Evolutionary conservation across 1,140 invertebrate genomes (phyloP).

Genomic region (Drosophila navojoa): DNA sequence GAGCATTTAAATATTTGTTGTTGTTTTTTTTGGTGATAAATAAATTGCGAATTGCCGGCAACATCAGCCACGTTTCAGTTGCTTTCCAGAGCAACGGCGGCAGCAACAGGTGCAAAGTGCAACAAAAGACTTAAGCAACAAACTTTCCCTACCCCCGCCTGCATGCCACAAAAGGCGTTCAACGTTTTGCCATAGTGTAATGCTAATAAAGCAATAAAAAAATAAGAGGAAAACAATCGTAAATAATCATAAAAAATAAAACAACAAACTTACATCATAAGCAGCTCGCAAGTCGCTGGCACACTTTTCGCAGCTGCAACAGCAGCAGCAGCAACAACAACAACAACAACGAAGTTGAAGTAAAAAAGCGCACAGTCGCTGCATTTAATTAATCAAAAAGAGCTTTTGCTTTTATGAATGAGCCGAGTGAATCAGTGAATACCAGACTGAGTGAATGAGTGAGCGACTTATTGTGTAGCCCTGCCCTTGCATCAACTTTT

Average conservation of each 20-base stretch:
- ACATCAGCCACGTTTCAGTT: conserved; percentile 62
- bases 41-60: conserved; percentile 28
- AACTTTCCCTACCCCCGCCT: conserved; percentile 53
- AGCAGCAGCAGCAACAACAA: conserved; percentile 15
- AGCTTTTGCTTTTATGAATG: conserved; percentile 77
- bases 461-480: conserved; percentile 50
- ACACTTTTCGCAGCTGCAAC: conserved; percentile 61
- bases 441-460: conserved; percentile 40
- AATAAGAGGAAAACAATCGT: conserved; percentile 12
- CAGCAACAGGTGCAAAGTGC: conserved; percentile 67
- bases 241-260: conserved; percentile 57
- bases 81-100: conserved; percentile 43
- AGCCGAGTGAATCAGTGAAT: conserved; percentile 41
- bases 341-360: conserved; percentile 2
- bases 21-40: conserved; percentile 24
- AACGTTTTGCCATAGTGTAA: conserved; percentile 36
- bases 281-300: conserved; percentile 50
- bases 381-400: conserved; percentile 80
- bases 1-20: conserved; percentile 30
- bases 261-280: conserved; percentile 63
- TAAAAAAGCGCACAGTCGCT: conserved; percentile 41
- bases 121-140: conserved; percentile 57
- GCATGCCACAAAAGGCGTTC: conserved; percentile 6
- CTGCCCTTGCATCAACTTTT: conserved; percentile 41
- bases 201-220: conserved; percentile 58